Evolutionary conservation across 2,113 vertebrate genomes (phyloP).

Genomic region (Limanda limanda): DNA sequence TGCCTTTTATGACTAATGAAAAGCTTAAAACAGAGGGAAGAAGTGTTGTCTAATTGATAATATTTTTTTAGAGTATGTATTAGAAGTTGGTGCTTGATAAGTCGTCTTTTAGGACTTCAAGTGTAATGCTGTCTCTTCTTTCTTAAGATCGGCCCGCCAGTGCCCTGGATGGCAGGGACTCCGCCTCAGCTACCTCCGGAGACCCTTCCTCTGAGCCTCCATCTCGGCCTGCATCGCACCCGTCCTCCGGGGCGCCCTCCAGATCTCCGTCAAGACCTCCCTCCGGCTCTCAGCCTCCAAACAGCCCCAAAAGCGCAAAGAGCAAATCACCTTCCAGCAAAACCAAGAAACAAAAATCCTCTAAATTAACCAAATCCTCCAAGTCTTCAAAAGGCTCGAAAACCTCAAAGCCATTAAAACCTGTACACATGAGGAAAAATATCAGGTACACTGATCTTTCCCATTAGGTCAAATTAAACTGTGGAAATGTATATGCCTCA

Average conservation of each 20-base stretch:
- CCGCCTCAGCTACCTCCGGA: slow-evolving; percentile 88
- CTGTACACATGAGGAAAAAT: slow-evolving; percentile 96
- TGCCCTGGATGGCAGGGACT: slow-evolving; percentile 79
- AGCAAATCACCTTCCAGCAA: slow-evolving; percentile 85
- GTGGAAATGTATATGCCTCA: neutral
- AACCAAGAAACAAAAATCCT: slow-evolving; percentile 87
- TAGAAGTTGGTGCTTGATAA: neutral
- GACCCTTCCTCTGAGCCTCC: slow-evolving; percentile 83
- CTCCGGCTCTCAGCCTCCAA: slow-evolving; percentile 84
- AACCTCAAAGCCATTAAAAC: slow-evolving; percentile 88
- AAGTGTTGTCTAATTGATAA: neutral
- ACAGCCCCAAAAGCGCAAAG: slow-evolving; percentile 85
- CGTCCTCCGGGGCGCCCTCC: slow-evolving; percentile 85
- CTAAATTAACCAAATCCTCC: slow-evolving; percentile 70
- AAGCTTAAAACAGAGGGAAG: neutral
- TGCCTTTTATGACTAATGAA: neutral
- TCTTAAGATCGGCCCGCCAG: slow-evolving; percentile 86
- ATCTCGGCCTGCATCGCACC: slow-evolving; percentile 75
- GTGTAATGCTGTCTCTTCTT: slow-evolving; percentile 17
- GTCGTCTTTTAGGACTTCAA: neutral
- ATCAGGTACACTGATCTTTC: slow-evolving; percentile 85
- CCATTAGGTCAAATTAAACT: neutral
- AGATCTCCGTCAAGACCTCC: slow-evolving; percentile 84
- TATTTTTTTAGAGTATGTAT: neutral
- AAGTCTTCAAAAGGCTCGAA: slow-evolving; percentile 80